Evolutionary conservation across 92 coral and sea anemone genomes (phyloP), one percentile per base, ranked within the genome.

Genomic region (Siderastrea siderea): DNA sequence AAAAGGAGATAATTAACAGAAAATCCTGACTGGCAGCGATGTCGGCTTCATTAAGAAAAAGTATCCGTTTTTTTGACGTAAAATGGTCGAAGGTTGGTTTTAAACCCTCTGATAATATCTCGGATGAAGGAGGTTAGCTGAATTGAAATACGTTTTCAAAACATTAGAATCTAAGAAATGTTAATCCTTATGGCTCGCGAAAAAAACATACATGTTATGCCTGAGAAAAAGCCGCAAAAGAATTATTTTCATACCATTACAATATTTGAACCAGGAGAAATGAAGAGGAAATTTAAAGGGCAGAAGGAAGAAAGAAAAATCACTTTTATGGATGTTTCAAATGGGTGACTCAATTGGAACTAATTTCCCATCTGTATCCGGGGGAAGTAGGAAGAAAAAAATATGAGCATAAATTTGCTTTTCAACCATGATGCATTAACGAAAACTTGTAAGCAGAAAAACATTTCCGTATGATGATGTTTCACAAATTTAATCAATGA

Each of bases 61-160:
- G 10, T 77, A 12, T 43, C 72, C 73, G 19, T 10, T 26, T 73
- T 74, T 64, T 60, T 82, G 69, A 49, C 63, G 43, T 84, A 50
- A 62, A 62, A 62, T 48, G 48, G 60, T 7, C 15, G 1, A 52
- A 49, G 53, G 62, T 54, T 43, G 85, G 47, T 54, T 74, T 61
- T 43, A 74, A 47, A 49, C 14, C 26, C 17, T 45, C 16, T 55
- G 87, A 84, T 84, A 55, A 64, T 84, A 84, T 84, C 87, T 52
- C 12, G 15, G 6, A 16, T 81, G 73, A 58, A 61, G 6, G 38
- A 72, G 74, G 73, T 84, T 84, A 68, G 50, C 47, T 19, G 79
- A 47, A 71, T 65, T 12, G 47, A 74, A 81, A 68, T 54, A 67
- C 76, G 50, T 67, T 67, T 69, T 81, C 76, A 67, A 73, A 84